A percentile compares a stretch with the other conserved stretches of the same genome.
Conservation (phyloP, 2,888 invertebrate genomes). For the Plebejus argus region DNA sequence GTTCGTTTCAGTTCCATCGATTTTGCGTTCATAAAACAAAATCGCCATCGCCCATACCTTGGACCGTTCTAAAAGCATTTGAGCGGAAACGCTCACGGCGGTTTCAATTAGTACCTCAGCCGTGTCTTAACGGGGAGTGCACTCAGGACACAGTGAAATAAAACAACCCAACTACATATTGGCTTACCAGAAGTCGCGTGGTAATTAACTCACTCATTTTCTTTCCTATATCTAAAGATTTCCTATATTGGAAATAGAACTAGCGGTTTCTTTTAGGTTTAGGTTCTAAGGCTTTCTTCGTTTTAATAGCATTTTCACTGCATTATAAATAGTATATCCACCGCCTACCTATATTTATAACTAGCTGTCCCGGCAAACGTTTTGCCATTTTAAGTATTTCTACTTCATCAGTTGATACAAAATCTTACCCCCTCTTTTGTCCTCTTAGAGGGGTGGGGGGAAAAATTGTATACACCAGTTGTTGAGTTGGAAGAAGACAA, state of each 20-base stretch:
- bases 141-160: constrained; percentile 41
- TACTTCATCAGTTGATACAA: no score
- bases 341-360: no score
- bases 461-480: no score
- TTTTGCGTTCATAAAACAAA: neutral
- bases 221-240: neutral
- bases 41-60: constrained; percentile 34
- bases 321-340: no score
- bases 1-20: no score
- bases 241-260: neutral
- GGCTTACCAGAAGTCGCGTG: neutral
- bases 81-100: constrained; percentile 57
- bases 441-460: no score
- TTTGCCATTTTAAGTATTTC: no score
- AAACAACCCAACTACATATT: constrained; percentile 37
- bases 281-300: neutral
- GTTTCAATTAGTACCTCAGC: constrained; percentile 60
- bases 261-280: neutral
- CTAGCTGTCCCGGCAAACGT: no score
- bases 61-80: constrained; percentile 45
- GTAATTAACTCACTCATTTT: neutral
- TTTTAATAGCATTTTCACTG: neutral
- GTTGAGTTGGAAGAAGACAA: no score
- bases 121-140: constrained; percentile 37
- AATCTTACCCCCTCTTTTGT: no score